These are phyloP conservation scores for Epizoanthus illoricatus DNA, from an alignment of 92 coral and sea anemone species.

Conservation along the genomic window DNA sequence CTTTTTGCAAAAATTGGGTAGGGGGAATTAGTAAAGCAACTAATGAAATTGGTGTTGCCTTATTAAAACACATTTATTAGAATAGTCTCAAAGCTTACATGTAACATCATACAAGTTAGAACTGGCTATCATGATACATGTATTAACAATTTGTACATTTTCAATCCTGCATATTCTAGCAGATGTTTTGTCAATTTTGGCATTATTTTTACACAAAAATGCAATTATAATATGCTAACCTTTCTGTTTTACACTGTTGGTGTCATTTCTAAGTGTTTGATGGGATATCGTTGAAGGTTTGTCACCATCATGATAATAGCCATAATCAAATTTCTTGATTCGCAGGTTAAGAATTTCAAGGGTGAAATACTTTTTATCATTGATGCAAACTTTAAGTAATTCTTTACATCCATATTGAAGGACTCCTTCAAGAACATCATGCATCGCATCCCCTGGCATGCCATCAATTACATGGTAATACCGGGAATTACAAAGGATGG, in stretches of 20 bases:
- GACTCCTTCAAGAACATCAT: conserved; percentile 67
- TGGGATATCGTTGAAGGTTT: conserved; percentile 25
- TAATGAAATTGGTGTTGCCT: too few species aligned
- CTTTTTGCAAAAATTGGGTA: too few species aligned
- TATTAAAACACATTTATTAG: background rate
- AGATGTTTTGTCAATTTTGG: background rate
- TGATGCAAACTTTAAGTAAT: conserved; percentile 46
- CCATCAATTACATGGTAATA: conserved; percentile 66
- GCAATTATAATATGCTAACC: conserved; percentile 12
- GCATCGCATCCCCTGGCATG: conserved; percentile 72
- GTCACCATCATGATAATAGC: conserved; percentile 54
- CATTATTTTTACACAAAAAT: background rate
- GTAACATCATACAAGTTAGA: too few species aligned
- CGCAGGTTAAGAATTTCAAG: conserved; percentile 56
- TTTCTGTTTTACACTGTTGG: conserved; percentile 33
- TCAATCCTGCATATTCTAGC: background rate
- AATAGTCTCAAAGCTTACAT: background rate
- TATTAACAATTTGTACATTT: background rate
- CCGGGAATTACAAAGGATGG: conserved; percentile 45
- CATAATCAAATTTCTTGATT: conserved; percentile 59
- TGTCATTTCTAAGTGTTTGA: conserved; percentile 16
- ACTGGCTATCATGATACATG: too few species aligned
- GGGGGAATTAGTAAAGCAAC: too few species aligned
- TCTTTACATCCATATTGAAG: conserved; percentile 56
- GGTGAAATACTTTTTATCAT: conserved; percentile 55